Percentiles rank a stretch among this genome's conserved stretches.
These are phyloP conservation scores for Peromyscus californicus DNA, from an alignment of 2,113 vertebrate genomes.

Conservation along the genomic window DNA sequence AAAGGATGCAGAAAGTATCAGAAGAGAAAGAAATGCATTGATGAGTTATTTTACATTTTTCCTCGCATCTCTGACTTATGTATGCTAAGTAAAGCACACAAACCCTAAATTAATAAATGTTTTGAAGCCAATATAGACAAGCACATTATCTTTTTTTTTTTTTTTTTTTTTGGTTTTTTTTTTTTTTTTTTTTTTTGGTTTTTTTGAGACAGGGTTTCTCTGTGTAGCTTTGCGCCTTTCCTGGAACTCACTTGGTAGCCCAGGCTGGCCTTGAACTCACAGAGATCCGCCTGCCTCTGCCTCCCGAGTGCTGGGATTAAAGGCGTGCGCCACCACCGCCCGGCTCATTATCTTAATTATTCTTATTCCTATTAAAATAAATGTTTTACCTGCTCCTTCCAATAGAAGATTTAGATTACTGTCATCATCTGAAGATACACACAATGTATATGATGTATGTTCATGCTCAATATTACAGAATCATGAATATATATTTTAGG, in stretches of 20 bases:
- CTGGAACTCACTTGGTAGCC: too few species aligned
- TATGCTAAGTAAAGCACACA: slow-evolving; percentile 50
- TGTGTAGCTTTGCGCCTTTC: too few species aligned
- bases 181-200: too few species aligned
- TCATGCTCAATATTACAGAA: background rate
- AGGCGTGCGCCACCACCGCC: too few species aligned
- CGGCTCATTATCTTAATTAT: background rate
- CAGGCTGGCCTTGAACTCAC: too few species aligned
- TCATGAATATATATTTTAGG: background rate
- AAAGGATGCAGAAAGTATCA: slow-evolving; percentile 47
- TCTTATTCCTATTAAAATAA: background rate
- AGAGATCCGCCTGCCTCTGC: too few species aligned
- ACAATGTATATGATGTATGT: slow-evolving; percentile 2
- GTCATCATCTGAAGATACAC: background rate
- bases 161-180: too few species aligned
- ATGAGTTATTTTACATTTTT: slow-evolving; percentile 15
- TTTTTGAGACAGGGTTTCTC: too few species aligned
- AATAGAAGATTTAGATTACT: background rate
- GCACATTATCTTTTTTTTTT: slow-evolving; percentile 34
- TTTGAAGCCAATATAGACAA: background rate
- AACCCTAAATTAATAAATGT: background rate
- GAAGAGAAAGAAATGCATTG: slow-evolving; percentile 72
- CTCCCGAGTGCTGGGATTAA: too few species aligned
- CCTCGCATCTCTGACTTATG: slow-evolving; percentile 53
- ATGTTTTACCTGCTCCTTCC: background rate